Base-by-base conservation (phyloP, 2,888 invertebrate genomes). In the Sinelater perroti region DNA sequence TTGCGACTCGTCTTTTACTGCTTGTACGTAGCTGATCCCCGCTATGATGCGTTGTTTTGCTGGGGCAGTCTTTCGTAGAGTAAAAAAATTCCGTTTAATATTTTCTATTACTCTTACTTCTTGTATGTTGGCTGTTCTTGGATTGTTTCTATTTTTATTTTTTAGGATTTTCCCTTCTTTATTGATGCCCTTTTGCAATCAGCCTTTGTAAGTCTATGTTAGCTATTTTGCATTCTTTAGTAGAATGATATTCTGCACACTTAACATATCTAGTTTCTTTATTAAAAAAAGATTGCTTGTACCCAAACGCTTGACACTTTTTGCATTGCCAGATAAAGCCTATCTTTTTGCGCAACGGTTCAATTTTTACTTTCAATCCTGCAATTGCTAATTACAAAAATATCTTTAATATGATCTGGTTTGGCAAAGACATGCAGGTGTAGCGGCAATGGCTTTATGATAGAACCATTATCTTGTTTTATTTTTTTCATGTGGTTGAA, bases 191-290 rank as follows among this genome's bases (percentile, higher is more conserved):
- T n/a, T n/a, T n/a, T n/a, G n/a, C n/a, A n/a, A n/a, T n/a, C n/a
- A n/a, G 26, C 36, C 58, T 28, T 52, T 60, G 56, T 7, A 61
- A 33, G 31, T 61, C 31, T 56, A n/a, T n/a, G n/a, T 54, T 47
- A 2, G 28, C 30, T 2, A 3, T 13, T 13, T 17, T 5, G 33
- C 61, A 65, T 17, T 60, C 61, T 46, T 46, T 64, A n/a, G 62
- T 56, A 7, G 52, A 60, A 30, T 64, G 57, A 13, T 56, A 40
- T 20, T 51, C 49, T 0, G 40, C 36, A 10, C 58, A 63, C 16
- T 55, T 49, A 8, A 20, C 36, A 21, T 60, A 63, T n/a, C 42
- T 64, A 6, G 47, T 51, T 28, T 49, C 30, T 30, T n/a, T n/a
- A n/a, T n/a, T n/a, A n/a, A n/a, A n/a, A n/a, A n/a, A n/a, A n/a